Conservation (phyloP, 2,797 vertebrate species). For the Enteromius anoplus region DNA sequence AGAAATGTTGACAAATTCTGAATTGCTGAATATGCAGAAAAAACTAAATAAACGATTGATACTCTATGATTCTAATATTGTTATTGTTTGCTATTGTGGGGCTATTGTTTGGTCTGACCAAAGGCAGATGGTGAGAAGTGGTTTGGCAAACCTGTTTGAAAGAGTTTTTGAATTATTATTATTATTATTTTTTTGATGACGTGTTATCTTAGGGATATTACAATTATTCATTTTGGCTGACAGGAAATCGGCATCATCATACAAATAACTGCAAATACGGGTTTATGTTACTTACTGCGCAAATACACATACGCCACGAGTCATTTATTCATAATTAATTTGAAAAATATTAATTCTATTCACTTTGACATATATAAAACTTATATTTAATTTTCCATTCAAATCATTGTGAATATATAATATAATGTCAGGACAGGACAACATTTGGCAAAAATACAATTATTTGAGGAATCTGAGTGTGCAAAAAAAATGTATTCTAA, state of each 20-base stretch:
- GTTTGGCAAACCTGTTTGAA: neutral
- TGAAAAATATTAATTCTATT: neutral
- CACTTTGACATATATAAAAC: too few species aligned
- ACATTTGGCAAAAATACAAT: too few species aligned
- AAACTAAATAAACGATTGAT: neutral
- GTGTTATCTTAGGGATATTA: neutral
- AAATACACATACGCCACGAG: neutral
- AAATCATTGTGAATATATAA: too few species aligned
- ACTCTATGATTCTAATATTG: neutral
- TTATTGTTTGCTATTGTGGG: too few species aligned
- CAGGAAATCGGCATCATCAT: neutral
- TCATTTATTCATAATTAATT: neutral
- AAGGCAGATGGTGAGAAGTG: neutral
- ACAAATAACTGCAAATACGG: neutral
- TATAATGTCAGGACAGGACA: too few species aligned
- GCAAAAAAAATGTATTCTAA: too few species aligned
- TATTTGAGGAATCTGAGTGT: too few species aligned
- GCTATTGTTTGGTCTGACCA: neutral
- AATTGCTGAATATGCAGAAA: neutral
- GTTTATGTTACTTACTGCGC: neutral
- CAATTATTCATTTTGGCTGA: neutral
- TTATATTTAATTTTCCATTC: too few species aligned
- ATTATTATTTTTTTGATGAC: neutral
- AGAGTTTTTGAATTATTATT: too few species aligned
- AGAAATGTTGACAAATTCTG: neutral